A percentile compares a stretch with the other conserved stretches of the same genome.
Conservation (phyloP, 1,140 invertebrate genomes). For the Adelges cooleyi region DNA sequence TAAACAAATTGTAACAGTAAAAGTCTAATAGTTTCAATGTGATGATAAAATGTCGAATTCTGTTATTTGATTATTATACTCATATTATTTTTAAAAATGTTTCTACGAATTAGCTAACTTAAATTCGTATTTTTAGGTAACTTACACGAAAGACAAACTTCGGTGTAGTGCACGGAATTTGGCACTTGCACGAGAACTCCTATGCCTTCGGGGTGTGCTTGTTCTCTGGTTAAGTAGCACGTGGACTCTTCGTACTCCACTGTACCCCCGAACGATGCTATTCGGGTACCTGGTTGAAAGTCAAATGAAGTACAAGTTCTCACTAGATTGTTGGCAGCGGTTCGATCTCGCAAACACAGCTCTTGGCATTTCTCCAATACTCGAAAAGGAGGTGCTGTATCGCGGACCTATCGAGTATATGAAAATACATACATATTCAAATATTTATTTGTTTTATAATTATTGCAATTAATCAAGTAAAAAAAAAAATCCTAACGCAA, state of each 20-base stretch:
- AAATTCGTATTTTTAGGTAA: too few species aligned
- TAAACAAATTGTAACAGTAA: too few species aligned
- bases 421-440: too few species aligned
- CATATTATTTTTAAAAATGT: too few species aligned
- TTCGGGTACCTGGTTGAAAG: slow-evolving; percentile 73
- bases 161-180: slow-evolving; percentile 75
- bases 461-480: too few species aligned
- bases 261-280: slow-evolving; percentile 63
- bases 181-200: slow-evolving; percentile 71
- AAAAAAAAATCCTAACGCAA: too few species aligned
- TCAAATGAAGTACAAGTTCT: slow-evolving; percentile 74
- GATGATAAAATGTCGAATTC: too few species aligned
- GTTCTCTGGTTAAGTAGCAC: slow-evolving; percentile 72
- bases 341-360: slow-evolving; percentile 67
- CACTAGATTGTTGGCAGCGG: slow-evolving; percentile 63
- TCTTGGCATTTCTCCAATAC: slow-evolving; percentile 74
- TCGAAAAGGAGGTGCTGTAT: slow-evolving; percentile 66
- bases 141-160: slow-evolving; percentile 82
- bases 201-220: slow-evolving; percentile 72
- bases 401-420: too few species aligned
- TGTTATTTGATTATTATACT: too few species aligned
- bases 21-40: too few species aligned
- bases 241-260: slow-evolving; percentile 79
- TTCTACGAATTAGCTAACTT: too few species aligned
- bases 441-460: too few species aligned